Base-by-base conservation (phyloP, 2,888 invertebrate genomes). In the Oxystoma pomonae region DNA sequence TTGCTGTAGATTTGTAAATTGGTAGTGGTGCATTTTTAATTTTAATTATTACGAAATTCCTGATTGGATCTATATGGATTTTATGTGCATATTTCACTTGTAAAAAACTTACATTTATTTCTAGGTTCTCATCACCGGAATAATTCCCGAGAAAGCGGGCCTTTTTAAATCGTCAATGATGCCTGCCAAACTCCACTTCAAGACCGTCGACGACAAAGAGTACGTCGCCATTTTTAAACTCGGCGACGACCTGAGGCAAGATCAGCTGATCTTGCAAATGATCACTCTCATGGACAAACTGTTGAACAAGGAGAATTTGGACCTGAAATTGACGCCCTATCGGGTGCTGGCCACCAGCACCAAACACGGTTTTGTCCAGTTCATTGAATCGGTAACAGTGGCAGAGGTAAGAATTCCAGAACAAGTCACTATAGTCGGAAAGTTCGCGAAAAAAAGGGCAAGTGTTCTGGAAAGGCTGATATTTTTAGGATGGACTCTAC, bases 261-360 rank as follows among this genome's bases (percentile, higher is more conserved):
- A 99, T 82, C 98, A 99, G 79, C 84, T 99, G 1, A 94, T 99
- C 66, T 82, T 99, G 57, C 98, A 99, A 82, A 98, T 98, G 85
- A 98, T 99, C 52, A 94, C 96, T 0, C 82, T 99, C 16, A 99
- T 99, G 97, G 99, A 99, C 78, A 95, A 96, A 79, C 80, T 99
- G 61, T 80, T 99, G 68, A 84, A 96, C 53, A 86, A 93, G 71
- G 99, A 99, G 81, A 98, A 99, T 80, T 83, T 99, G 62, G 98
- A 99, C 81, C 83, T 99, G 61, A 97, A 96, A 75, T 80, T 99
- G 65, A 98, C 98, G 0, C 98, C 99, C 0, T 99, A 99, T 76
- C 83, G 90, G 77, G 98, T 98, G 3, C 81, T 99, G 65, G 98
- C 99, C 0, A 98, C 98, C 0, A 95, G 96, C 75, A 94, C 93